Evolutionary conservation across 2,888 invertebrate species (phyloP), one percentile per base, ranked within the genome.

Genomic region (Tipula unca): DNA sequence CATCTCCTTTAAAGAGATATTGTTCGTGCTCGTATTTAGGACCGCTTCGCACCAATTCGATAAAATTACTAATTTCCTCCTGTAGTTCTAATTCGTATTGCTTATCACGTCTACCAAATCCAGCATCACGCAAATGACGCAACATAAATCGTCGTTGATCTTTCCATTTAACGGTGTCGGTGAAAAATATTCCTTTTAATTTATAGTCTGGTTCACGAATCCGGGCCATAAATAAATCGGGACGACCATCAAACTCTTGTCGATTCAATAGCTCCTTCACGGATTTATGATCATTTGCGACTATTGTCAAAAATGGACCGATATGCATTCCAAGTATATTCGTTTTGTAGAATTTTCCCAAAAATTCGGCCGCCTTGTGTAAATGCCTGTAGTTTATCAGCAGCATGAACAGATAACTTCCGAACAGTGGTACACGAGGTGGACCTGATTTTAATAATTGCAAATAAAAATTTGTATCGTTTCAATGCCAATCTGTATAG

Each of bases 131-230:
- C 88, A 95, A 89, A 87, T 93, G 92, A 0, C 95, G 92, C 3
- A 95, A 90, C 0, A 94, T 92, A 87, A 94, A 95, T 87, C 95
- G 91, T 39, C 94, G 91, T 88, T 95, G 95, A 1, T 93, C 92
- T 86, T 93, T 93, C 95, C 95, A 95, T 85, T 92, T 90, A 42
- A 90, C 89, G 0, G 93, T 93, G 20, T 95, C 94, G 25, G 92
- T 92, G 88, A 95, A 94, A 89, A 94, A 94, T 86, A 95, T 92
- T 14, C 94, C 94, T 32, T 29, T 88, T 13, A 89, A 84, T 83
- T 89, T 86, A 36, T 87, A 87, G 86, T 89, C 88, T 5, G 89
- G 92, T 84, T 93, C 92, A 86, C 94, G 90, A 85, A 93, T 89
- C 42, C 92, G 89, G 1, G 90, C 89, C 0, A 93, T 14, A 86